A percentile compares a stretch with the other conserved stretches of the same genome.
Evolutionary conservation across 2,888 invertebrate species (phyloP).

Genomic region (Girardia tigrina): DNA sequence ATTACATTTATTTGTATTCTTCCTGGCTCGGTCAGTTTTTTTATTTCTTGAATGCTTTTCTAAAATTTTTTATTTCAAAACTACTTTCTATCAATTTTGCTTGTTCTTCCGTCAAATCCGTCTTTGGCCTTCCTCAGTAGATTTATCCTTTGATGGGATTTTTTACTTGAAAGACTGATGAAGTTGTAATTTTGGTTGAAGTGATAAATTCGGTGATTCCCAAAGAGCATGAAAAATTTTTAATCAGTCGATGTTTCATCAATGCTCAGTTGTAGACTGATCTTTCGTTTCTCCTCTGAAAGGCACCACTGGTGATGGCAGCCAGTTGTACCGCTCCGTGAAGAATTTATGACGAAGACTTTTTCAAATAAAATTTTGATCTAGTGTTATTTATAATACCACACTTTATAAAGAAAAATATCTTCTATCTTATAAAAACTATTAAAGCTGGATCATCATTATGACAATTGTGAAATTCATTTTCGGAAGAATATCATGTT

Average conservation of each 20-base stretch:
- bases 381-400: background rate
- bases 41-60: too few species aligned
- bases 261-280: background rate
- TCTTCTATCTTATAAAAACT: too few species aligned
- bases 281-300: background rate
- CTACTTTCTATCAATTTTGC: too few species aligned
- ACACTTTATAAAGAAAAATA: background rate
- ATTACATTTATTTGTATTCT: too few species aligned
- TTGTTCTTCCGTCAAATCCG: too few species aligned
- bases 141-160: too few species aligned
- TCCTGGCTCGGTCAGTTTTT: too few species aligned
- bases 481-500: too few species aligned
- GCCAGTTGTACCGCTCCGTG: background rate
- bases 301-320: background rate
- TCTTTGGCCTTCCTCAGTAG: too few species aligned
- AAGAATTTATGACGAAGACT: background rate
- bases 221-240: background rate
- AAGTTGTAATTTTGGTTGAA: background rate
- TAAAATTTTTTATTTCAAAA: too few species aligned
- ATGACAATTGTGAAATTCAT: too few species aligned
- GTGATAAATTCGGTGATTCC: background rate
- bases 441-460: too few species aligned
- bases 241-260: background rate
- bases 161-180: constrained; percentile 10
- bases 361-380: background rate